Evolutionary conservation across 2,888 invertebrate species (phyloP), one percentile per base, ranked within the genome.

Genomic region (Pammene aurita): DNA sequence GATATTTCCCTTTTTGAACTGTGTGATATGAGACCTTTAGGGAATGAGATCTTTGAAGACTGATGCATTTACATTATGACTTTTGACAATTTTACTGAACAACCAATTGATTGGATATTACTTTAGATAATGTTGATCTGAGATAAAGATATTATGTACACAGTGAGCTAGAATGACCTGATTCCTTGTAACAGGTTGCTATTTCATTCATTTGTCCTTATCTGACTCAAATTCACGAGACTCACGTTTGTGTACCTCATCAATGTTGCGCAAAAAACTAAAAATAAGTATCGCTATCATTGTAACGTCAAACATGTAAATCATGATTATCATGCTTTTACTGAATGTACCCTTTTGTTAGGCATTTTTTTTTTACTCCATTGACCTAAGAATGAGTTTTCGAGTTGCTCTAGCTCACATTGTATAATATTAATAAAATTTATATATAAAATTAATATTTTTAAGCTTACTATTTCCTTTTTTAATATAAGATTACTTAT

Each of bases 31-130:
- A 67, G 57, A 72, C 74, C 73, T 73, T 16, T 48, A 18, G 54
- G 46, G 26, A 69, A 60, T 60, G 60, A 65, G 48, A 65, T 69
- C 69, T 78, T 80, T 78, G 73, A 87, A 88, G 88, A 89, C 87
- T 89, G 88, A 88, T 85, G 86, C 84, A 88, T 88, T 86, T 88
- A 85, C 79, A 79, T 77, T 77, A 77, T 77, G 75, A 74, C 78
- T 75, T 78, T 78, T 77, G 78, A 75, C 74, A 67, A 75, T 75
- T 75, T 78, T 76, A 75, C 75, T 73, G 69, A 72, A 71, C 71
- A 73, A 77, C 68, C 72, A 73, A 74, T 73, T 73, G 66, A 74
- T 73, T 73, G 74, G 72, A 75, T 73, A 70, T 75, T 72, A 73
- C 10, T 56, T 74, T 74, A 77, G 69, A 73, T 70, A 74, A 74